Conservation (phyloP, 2,888 invertebrate species). For the Sturmia bella region DNA sequence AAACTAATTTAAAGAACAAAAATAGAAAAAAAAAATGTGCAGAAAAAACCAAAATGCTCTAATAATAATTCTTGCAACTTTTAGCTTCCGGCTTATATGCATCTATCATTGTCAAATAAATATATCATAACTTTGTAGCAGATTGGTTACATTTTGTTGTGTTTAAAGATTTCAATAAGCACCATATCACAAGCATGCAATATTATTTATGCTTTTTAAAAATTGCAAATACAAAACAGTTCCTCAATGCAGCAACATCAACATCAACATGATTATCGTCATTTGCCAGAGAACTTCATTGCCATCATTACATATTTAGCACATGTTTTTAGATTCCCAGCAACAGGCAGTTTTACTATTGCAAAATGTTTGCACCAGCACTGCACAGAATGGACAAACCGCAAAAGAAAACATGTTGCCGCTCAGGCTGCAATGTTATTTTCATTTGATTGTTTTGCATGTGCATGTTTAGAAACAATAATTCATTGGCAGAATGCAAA, state of each 20-base stretch:
- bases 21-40: slow-evolving; percentile 8
- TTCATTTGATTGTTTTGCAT: slow-evolving; percentile 53
- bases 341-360: slow-evolving; percentile 33
- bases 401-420: not conserved
- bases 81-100: slow-evolving; percentile 67
- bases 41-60: slow-evolving; percentile 18
- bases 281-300: not conserved
- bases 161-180: slow-evolving; percentile 59
- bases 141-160: slow-evolving; percentile 38
- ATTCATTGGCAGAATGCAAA: slow-evolving; percentile 58
- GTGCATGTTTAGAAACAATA: slow-evolving; percentile 69
- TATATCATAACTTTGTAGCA: slow-evolving; percentile 64
- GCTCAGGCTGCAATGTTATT: slow-evolving; percentile 25
- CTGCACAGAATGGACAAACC: slow-evolving; percentile 23
- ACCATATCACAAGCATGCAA: slow-evolving; percentile 64
- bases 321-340: not conserved
- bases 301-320: not conserved
- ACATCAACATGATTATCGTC: slow-evolving; percentile 4
- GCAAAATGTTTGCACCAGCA: slow-evolving; percentile 30
- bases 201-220: slow-evolving; percentile 65
- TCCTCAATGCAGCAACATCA: slow-evolving; percentile 26
- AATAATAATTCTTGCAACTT: slow-evolving; percentile 45
- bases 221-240: slow-evolving; percentile 62
- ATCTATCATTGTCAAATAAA: slow-evolving; percentile 69
- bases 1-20: slow-evolving; percentile 45